Percentiles rank a stretch among this genome's conserved stretches.
Evolutionary conservation across 2,797 vertebrate species (phyloP).

Genomic region (Miichthys miiuy): DNA sequence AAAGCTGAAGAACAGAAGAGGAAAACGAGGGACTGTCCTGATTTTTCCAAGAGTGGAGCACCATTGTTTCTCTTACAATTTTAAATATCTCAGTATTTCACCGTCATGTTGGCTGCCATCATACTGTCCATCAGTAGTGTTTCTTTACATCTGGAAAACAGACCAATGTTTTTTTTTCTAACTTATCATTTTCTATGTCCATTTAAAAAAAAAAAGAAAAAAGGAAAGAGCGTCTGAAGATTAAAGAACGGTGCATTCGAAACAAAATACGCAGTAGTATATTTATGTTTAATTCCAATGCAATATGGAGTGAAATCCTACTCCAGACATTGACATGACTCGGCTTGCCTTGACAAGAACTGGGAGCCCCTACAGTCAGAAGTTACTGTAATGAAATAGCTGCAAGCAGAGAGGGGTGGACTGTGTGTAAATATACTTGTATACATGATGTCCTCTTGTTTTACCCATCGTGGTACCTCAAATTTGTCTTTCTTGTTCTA

Average conservation of each 20-base stretch:
- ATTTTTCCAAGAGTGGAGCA: conserved; percentile 79
- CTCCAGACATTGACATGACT: conserved; percentile 79
- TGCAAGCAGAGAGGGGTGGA: conserved; percentile 87
- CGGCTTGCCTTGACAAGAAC: conserved; percentile 80
- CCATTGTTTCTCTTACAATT: conserved; percentile 87
- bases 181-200: conserved; percentile 81
- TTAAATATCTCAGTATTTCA: conserved; percentile 93
- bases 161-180: conserved; percentile 82
- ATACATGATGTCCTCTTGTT: conserved; percentile 88
- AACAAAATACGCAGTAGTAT: conserved; percentile 81
- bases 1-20: conserved; percentile 92
- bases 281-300: conserved; percentile 85
- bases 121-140: conserved; percentile 83
- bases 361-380: conserved; percentile 84
- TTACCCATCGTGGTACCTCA: conserved; percentile 91
- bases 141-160: conserved; percentile 90
- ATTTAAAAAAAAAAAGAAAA: conserved; percentile 59
- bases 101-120: conserved; percentile 90
- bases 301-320: conserved; percentile 75
- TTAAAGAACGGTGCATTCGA: conserved; percentile 74
- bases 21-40: conserved; percentile 71
- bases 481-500: conserved; percentile 91
- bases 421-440: conserved; percentile 95
- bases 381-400: conserved; percentile 87
- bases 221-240: conserved; percentile 57